Base-by-base conservation (phyloP, 2,113 vertebrate genomes). In the Alligator mississippiensis region DNA sequence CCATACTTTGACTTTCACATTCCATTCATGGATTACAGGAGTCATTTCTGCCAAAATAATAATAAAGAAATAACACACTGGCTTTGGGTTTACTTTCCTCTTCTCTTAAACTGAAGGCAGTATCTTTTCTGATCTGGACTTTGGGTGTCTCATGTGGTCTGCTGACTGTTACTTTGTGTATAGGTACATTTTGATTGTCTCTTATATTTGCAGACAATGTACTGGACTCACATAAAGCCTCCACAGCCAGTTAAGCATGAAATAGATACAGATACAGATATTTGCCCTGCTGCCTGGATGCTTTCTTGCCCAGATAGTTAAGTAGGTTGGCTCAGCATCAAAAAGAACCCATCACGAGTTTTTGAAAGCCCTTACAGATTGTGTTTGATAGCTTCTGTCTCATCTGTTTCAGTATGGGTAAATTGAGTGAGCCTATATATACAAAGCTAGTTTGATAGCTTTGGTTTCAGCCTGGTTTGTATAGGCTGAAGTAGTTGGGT, bases 101-200 rank as follows among this genome's bases (percentile, higher is more conserved):
- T 4, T 7, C 8, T 2, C 10, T 81, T 61, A n/a, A 15, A 4
- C 0, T 2, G 10, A 4, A 22, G 61, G 7, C 55, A 7, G 13
- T 55, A 55, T 24, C 5, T 54, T 54, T 0, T 54, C 38, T 59
- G 10, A 5, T 58, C 1, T 62, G 18, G 14, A 75, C 76, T 77
- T 16, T 24, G 3, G 27, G 17, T 19, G 61, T 47, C 47, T 9
- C 9, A 47, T 47, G 47, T 47, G 47, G 47, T 47, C 47, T 47
- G 47, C 47, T 47, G 47, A 47, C 78, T 61, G 22, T 58, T 81
- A 5, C 11, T 4, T 25, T 55, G 58, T 63, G 28, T 3, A 2
- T 14, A 8, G 15, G 28, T n/a, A 66, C 27, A 66, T n/a, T 66
- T 28, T 66, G 63, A 66, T 47, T 47, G 47, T 47, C 47, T 47